Percentiles rank a stretch among this genome's conserved stretches.
Conservation (phyloP, 2,888 invertebrate genomes). For the Lasioglossum marginatum region DNA sequence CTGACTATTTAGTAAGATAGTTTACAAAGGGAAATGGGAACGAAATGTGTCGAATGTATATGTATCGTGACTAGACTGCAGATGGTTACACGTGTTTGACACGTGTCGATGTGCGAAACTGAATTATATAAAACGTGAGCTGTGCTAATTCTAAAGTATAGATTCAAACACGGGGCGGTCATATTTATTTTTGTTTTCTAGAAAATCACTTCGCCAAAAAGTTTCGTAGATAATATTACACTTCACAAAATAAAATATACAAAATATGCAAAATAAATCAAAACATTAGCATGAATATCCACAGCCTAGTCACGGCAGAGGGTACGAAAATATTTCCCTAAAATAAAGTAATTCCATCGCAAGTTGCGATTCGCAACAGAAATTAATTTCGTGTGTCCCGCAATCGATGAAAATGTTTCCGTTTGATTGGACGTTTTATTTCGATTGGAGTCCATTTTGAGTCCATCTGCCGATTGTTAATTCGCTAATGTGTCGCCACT, state of each 20-base stretch:
- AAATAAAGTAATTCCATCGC: not conserved
- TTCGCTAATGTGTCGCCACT: constrained; percentile 49
- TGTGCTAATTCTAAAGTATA: not conserved
- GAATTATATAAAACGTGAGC: not conserved
- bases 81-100: not conserved
- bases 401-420: not conserved
- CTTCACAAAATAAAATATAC: not conserved
- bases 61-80: not conserved
- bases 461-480: constrained; percentile 32
- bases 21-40: not conserved
- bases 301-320: not conserved
- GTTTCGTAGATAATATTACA: not conserved
- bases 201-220: not conserved
- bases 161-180: not conserved
- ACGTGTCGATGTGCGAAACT: not conserved
- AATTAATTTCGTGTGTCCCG: not conserved
- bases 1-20: not conserved
- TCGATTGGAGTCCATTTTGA: not conserved
- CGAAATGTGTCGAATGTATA: not conserved
- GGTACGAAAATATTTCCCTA: not conserved
- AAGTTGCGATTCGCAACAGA: too few species aligned
- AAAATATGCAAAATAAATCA: not conserved
- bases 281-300: not conserved
- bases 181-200: not conserved
- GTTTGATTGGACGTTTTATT: not conserved